phyloP scores from a whole-genome alignment of 1,140 invertebrate species.

The Drosophila carrolli region DNA sequence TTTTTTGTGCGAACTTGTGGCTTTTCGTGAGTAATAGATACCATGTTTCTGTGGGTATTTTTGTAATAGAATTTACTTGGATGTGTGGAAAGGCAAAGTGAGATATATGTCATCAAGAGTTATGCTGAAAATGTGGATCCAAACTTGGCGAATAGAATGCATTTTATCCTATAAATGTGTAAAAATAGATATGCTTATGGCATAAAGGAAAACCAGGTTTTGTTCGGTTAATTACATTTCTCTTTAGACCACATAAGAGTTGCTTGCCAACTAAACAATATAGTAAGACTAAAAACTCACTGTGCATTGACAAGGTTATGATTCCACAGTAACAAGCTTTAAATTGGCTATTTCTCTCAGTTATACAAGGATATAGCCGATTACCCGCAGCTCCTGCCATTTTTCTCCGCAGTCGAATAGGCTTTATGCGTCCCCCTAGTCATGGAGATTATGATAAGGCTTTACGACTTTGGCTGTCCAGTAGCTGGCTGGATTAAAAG shows the following conservation, averaged over 20 bases:
- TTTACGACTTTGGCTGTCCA: conserved; percentile 47
- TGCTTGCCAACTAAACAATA: no score
- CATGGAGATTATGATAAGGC: conserved; percentile 57
- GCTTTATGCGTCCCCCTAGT: conserved; percentile 20
- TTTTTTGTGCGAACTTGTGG: conserved; percentile 25
- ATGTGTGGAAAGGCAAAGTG: conserved; percentile 23
- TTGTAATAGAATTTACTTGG: not conserved
- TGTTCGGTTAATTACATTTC: no score
- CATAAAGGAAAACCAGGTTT: no score
- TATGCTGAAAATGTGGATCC: conserved; percentile 4
- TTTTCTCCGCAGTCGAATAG: conserved; percentile 15
- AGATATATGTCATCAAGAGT: conserved; percentile 53
- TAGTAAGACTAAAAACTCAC: no score
- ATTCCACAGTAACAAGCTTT: not conserved
- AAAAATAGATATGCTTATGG: no score
- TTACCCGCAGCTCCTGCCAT: not conserved
- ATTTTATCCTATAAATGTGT: conserved; percentile 8
- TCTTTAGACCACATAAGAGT: no score
- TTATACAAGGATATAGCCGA: not conserved
- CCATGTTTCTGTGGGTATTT: conserved; percentile 12
- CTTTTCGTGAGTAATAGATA: conserved; percentile 53
- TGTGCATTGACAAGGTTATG: no score
- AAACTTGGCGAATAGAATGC: conserved; percentile 5
- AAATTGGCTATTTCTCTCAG: conserved; percentile 1
- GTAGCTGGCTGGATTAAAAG: conserved; percentile 54